phyloP scores from a whole-genome alignment of 2,113 vertebrate genomes.

The Chaetops frenatus region DNA sequence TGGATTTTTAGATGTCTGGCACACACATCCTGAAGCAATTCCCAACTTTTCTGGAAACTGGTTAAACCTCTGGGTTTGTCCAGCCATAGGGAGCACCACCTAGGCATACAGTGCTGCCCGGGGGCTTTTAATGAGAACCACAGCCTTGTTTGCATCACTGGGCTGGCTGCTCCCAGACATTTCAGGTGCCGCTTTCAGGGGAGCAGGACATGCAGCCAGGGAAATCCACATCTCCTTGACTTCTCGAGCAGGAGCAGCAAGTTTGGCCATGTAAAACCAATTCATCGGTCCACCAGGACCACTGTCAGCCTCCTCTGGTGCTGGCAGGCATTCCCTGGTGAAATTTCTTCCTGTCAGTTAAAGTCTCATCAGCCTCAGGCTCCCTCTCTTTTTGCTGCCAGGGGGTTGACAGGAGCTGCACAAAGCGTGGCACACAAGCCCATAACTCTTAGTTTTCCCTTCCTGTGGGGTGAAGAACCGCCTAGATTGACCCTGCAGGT shows the following conservation, averaged over 20 bases:
- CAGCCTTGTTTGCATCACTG: not conserved
- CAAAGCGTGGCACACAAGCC: not conserved
- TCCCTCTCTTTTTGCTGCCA: not conserved
- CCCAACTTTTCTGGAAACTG: not conserved
- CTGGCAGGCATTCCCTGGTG: not conserved
- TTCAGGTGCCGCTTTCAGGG: not conserved
- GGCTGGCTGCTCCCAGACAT: not conserved
- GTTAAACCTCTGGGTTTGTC: not conserved
- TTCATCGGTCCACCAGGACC: not conserved
- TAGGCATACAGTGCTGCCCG: not conserved
- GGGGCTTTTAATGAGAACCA: not conserved
- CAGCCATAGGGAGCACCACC: not conserved
- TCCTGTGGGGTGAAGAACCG: not conserved
- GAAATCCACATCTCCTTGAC: not conserved
- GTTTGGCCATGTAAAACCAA: not conserved
- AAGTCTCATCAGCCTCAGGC: not conserved
- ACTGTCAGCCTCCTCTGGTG: not conserved
- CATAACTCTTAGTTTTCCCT: not conserved
- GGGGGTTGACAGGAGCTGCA: rapidly evolving
- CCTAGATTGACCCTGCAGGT: not conserved
- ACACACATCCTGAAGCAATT: not conserved
- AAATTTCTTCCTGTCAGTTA: not conserved
- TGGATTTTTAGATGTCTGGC: not conserved
- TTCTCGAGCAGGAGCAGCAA: not conserved
- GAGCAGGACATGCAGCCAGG: rapidly evolving